Conservation (phyloP, 1,140 invertebrate genomes). For the Papilio polyxenes region DNA sequence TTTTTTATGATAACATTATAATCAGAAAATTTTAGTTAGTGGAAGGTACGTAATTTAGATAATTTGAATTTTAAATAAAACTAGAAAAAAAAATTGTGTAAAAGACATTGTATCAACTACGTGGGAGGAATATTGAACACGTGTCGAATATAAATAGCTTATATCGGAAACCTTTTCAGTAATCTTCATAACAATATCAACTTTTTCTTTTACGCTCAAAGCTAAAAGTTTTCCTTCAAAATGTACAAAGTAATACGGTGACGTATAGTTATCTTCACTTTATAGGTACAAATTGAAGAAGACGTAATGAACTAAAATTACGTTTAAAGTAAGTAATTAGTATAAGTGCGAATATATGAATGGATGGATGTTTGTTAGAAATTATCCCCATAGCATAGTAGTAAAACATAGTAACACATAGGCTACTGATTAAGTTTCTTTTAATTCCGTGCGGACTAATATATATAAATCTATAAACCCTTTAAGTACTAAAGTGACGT, state of each 20-base stretch:
- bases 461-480: no score
- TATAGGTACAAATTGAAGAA: neutral
- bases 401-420: no score
- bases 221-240: conserved; percentile 1
- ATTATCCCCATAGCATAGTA: no score
- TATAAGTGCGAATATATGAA: no score
- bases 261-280: neutral
- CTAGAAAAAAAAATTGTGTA: neutral
- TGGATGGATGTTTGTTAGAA: no score
- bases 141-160: conserved; percentile 35
- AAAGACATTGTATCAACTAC: conserved; percentile 1
- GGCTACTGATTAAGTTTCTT: no score
- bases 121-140: conserved; percentile 29
- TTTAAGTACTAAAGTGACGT: no score
- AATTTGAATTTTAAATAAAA: neutral
- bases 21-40: neutral
- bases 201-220: conserved; percentile 20
- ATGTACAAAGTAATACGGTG: conserved; percentile 12
- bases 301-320: neutral
- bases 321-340: neutral
- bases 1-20: no score
- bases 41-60: neutral
- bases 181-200: conserved; percentile 24
- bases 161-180: conserved; percentile 29
- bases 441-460: no score